These are phyloP conservation scores for Hepsetus odoe DNA, from an alignment of 2,113 vertebrate species.

Conservation along the genomic window DNA sequence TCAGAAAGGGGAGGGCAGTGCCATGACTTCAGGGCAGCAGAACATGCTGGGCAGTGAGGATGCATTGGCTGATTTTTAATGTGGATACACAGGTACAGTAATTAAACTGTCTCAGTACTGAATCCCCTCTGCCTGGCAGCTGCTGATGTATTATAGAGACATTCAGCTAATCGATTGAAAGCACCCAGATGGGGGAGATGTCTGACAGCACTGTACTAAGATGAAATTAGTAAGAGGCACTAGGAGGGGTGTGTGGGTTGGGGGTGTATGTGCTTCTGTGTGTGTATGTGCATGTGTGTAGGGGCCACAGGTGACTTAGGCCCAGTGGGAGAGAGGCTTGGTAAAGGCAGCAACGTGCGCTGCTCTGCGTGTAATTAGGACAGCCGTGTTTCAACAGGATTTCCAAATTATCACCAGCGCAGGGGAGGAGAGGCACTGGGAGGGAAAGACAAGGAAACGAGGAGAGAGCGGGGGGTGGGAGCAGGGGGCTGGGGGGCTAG, in stretches of 20 bases:
- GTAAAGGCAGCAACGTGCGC: constrained; percentile 80
- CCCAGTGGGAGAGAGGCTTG: constrained; percentile 74
- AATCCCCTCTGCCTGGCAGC: constrained; percentile 86
- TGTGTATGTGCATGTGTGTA: constrained; percentile 61
- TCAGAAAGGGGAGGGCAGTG: neutral
- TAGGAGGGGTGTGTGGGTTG: constrained; percentile 77
- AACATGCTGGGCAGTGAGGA: constrained; percentile 8
- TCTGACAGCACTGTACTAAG: constrained; percentile 92
- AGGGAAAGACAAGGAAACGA: constrained; percentile 35
- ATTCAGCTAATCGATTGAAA: constrained; percentile 97
- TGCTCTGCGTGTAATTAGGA: constrained; percentile 90
- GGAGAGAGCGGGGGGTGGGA: constrained; percentile 26
- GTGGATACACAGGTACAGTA: constrained; percentile 83
- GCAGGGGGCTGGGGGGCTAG: constrained; percentile 47
- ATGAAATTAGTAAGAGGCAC: constrained; percentile 95
- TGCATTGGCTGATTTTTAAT: constrained; percentile 74
- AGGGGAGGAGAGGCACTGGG: constrained; percentile 39
- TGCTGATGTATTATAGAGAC: constrained; percentile 94
- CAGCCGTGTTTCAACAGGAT: constrained; percentile 85
- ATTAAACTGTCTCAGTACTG: constrained; percentile 89
- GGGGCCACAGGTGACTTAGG: constrained; percentile 86
- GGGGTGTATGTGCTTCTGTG: constrained; percentile 45
- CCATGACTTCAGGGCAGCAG: constrained; percentile 16
- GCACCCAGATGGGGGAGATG: constrained; percentile 90
- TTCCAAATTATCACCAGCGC: constrained; percentile 84